A percentile compares a stretch with the other conserved stretches of the same genome.
phyloP scores from a whole-genome alignment of 1,140 invertebrate species.

The Bombus vancouverensis region DNA sequence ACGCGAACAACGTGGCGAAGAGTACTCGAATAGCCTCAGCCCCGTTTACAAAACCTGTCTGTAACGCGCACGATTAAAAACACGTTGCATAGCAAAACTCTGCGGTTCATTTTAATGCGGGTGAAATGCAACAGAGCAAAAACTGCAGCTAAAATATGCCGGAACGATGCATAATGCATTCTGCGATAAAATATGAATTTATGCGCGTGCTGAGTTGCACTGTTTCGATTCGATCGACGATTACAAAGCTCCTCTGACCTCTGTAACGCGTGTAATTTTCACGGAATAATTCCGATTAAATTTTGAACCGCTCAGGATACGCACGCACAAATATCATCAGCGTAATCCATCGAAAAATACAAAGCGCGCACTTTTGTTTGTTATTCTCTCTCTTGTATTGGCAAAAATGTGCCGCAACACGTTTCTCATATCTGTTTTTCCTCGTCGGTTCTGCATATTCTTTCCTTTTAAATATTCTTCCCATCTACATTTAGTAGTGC shows the following conservation, averaged over 20 bases:
- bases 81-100: slow-evolving; percentile 49
- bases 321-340: slow-evolving; percentile 23
- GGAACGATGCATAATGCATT: slow-evolving; percentile 66
- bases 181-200: slow-evolving; percentile 68
- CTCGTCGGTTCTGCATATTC: background rate
- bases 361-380: slow-evolving; percentile 10
- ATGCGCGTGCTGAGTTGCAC: slow-evolving; percentile 61
- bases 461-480: background rate
- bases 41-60: slow-evolving; percentile 42
- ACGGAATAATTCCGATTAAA: slow-evolving; percentile 51
- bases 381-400: background rate
- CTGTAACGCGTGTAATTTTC: slow-evolving; percentile 55
- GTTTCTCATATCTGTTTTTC: background rate
- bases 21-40: slow-evolving; percentile 6
- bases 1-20: background rate
- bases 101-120: slow-evolving; percentile 52
- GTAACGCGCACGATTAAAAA: slow-evolving; percentile 52
- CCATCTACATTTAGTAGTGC: background rate
- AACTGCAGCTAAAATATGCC: slow-evolving; percentile 63
- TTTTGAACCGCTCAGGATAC: slow-evolving; percentile 28
- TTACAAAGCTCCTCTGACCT: slow-evolving; percentile 47
- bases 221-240: slow-evolving; percentile 58
- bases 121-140: slow-evolving; percentile 61
- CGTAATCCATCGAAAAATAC: slow-evolving; percentile 37
- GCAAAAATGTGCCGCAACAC: slow-evolving; percentile 13